A percentile compares a stretch with the other conserved stretches of the same genome.
These are phyloP conservation scores for Scaptomyza caliginosa DNA, from an alignment of 2,888 invertebrate genomes.

Conservation along the genomic window DNA sequence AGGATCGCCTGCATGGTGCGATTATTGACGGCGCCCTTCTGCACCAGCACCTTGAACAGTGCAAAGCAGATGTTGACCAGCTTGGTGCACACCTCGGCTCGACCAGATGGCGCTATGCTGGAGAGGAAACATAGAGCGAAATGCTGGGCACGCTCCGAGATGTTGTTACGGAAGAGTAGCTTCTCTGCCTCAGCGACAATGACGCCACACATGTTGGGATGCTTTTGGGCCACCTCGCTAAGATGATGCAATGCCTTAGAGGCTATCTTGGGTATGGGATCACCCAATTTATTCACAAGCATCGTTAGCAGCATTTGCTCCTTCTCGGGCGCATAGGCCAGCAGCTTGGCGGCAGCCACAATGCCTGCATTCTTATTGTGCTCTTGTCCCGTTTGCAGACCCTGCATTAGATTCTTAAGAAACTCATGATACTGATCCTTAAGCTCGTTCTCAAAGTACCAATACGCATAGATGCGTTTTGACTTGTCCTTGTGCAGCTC, in stretches of 20 bases:
- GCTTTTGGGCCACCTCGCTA: conserved; percentile 91
- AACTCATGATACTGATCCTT: conserved; percentile 88
- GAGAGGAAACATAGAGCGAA: conserved; percentile 96
- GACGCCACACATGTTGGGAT: conserved; percentile 96
- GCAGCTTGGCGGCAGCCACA: conserved; percentile 76
- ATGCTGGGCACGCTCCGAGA: conserved; percentile 94
- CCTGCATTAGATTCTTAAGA: conserved; percentile 82
- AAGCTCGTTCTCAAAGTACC: conserved; percentile 96
- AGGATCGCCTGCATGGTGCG: conserved; percentile 93
- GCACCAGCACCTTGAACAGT: conserved; percentile 96
- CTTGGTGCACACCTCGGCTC: conserved; percentile 92
- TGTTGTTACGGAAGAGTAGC: conserved; percentile 94
- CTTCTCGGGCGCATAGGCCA: conserved; percentile 82
- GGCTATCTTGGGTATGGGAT: conserved; percentile 92
- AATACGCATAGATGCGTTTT: conserved; percentile 88
- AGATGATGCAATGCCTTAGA: conserved; percentile 94
- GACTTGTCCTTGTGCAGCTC: conserved; percentile 86
- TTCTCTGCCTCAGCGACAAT: conserved; percentile 95
- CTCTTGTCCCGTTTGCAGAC: conserved; percentile 83
- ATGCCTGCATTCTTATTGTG: conserved; percentile 81
- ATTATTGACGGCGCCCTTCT: conserved; percentile 91
- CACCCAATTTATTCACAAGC: conserved; percentile 97
- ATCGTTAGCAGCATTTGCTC: conserved; percentile 88
- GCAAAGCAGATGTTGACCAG: conserved; percentile 96
- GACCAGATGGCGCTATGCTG: conserved; percentile 90